phyloP scores from a whole-genome alignment of 37 sponge, comb jelly and placozoan genomes.

The Trichoplax adhaerens region DNA sequence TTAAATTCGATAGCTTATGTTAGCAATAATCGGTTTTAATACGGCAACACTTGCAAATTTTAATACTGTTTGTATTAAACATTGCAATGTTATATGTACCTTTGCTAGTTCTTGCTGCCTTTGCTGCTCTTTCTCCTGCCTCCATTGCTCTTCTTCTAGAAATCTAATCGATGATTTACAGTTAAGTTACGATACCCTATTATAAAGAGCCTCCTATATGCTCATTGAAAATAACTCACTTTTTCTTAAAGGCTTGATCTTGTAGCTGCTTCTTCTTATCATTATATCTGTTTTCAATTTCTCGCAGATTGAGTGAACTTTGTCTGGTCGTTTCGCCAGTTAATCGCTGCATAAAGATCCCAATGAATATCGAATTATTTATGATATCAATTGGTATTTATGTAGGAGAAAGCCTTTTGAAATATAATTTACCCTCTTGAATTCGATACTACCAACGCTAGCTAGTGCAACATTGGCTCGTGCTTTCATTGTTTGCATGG shows the following conservation, averaged over 20 bases:
- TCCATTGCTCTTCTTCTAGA: not conserved
- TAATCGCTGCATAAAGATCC: too few species aligned
- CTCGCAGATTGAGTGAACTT: too few species aligned
- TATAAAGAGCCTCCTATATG: not conserved
- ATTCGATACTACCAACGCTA: conserved; percentile 33
- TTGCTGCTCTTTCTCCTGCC: conserved; percentile 61
- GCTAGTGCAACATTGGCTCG: conserved; percentile 43
- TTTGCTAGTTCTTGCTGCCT: conserved; percentile 25
- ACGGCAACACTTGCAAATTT: too few species aligned
- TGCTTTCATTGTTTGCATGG: conserved; percentile 45
- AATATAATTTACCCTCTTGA: conserved; percentile 19
- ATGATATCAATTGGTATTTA: too few species aligned
- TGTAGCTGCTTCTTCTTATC: conserved; percentile 20
- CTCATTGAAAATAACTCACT: not conserved
- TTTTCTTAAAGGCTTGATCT: conserved; percentile 27
- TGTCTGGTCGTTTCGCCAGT: too few species aligned
- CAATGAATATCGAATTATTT: too few species aligned
- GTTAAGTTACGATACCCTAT: not conserved
- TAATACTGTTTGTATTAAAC: too few species aligned
- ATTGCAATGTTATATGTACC: too few species aligned
- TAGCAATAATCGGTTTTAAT: too few species aligned
- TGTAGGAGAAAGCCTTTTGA: too few species aligned
- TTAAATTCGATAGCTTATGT: too few species aligned
- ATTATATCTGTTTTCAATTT: too few species aligned
- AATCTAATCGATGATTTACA: not conserved